Conservation (phyloP, 2,888 invertebrate genomes). For the Anthophora plumipes region DNA sequence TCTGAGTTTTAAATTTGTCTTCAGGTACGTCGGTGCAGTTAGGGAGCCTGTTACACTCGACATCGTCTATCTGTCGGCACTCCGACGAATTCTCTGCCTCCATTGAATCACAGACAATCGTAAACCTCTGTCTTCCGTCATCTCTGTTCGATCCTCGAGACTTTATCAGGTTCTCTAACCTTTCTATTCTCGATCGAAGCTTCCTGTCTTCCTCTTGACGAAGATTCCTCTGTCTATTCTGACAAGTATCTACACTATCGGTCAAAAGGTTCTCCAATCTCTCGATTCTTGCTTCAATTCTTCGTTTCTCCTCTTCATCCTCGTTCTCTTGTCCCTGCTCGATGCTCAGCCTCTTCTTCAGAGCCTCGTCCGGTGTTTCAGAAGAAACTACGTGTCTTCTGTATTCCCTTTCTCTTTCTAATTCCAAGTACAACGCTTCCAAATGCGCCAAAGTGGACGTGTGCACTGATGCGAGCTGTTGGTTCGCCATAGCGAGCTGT, state of each 20-base stretch:
- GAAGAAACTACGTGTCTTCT: constrained; percentile 6
- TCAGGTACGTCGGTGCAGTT: constrained; percentile 48
- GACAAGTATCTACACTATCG: constrained; percentile 10
- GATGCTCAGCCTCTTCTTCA: constrained; percentile 37
- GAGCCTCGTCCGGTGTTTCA: constrained; percentile 14
- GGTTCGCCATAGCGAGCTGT: constrained; percentile 81
- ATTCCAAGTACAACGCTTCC: constrained; percentile 76
- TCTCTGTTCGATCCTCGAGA: constrained; percentile 20
- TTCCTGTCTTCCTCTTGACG: constrained; percentile 48
- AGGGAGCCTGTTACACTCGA: constrained; percentile 13
- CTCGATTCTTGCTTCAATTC: constrained; percentile 61
- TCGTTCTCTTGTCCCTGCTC: neutral
- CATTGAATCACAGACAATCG: constrained; percentile 3
- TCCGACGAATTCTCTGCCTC: neutral
- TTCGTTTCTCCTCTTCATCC: constrained; percentile 26
- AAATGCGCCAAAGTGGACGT: constrained; percentile 77
- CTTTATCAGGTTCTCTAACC: constrained; percentile 42
- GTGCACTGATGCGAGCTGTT: constrained; percentile 80
- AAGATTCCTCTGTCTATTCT: constrained; percentile 27
- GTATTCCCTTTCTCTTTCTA: constrained; percentile 65
- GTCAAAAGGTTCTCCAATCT: constrained; percentile 65
- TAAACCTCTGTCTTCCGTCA: neutral
- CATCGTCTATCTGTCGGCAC: neutral
- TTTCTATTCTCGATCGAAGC: constrained; percentile 38
- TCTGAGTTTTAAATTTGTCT: constrained; percentile 16